These are phyloP conservation scores for Caenorhabditis sinica DNA, from an alignment of 2,888 invertebrate species.

Conservation along the genomic window DNA sequence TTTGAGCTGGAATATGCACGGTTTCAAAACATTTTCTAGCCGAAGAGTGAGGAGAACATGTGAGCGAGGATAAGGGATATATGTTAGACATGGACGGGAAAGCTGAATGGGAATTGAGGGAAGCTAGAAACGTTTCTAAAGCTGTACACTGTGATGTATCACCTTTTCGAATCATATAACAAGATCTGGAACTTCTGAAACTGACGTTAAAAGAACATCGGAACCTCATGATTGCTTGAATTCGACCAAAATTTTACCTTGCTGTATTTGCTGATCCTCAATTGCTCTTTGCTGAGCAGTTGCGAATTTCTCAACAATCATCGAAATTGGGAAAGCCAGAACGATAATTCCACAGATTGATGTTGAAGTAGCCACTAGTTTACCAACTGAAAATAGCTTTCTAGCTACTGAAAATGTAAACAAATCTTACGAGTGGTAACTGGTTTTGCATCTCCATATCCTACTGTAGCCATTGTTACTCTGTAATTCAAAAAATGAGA, in stretches of 20 bases:
- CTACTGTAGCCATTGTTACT: constrained; percentile 80
- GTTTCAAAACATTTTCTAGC: neutral
- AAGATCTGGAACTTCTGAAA: constrained; percentile 34
- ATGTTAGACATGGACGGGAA: neutral
- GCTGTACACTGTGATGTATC: neutral
- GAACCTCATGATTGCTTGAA: neutral
- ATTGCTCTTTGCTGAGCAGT: constrained; percentile 80
- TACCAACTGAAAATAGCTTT: constrained; percentile 76
- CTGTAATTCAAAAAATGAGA: constrained; percentile 58
- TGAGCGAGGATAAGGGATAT: constrained; percentile 16
- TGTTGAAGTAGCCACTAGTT: constrained; percentile 81
- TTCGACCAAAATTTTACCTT: constrained; percentile 69
- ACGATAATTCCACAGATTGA: constrained; percentile 82
- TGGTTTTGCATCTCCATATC: constrained; percentile 82
- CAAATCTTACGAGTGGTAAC: constrained; percentile 77
- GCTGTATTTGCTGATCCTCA: constrained; percentile 80
- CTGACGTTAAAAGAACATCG: neutral
- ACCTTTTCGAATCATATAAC: constrained; percentile 5
- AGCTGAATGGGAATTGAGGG: constrained; percentile 3
- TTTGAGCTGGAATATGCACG: constrained; percentile 76
- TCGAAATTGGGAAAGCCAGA: constrained; percentile 82
- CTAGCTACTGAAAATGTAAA: neutral
- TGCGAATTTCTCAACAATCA: constrained; percentile 83
- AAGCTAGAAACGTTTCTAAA: constrained; percentile 35
- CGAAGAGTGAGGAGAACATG: neutral